Conservation (phyloP, 2,888 invertebrate species). For the Metopia argyrocephala region DNA sequence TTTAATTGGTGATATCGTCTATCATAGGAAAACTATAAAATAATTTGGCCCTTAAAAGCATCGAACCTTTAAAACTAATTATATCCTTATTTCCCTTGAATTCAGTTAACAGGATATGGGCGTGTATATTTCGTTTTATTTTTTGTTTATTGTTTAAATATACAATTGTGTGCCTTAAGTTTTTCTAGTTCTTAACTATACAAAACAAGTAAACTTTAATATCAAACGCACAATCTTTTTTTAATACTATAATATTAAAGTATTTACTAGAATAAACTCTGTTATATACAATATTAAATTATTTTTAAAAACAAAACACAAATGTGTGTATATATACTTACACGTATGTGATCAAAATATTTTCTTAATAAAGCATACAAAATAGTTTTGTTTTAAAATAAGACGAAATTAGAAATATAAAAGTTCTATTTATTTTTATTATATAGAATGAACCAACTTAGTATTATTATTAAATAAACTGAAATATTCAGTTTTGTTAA, state of each 20-base stretch:
- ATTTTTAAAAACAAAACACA: conserved; percentile 21
- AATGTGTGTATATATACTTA: conserved; percentile 5
- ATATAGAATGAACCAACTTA: too few species aligned
- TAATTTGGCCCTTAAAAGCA: too few species aligned
- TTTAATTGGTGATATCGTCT: too few species aligned
- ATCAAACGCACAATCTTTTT: conserved; percentile 47
- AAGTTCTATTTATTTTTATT: too few species aligned
- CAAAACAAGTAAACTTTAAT: conserved; percentile 55
- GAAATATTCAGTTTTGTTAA: too few species aligned
- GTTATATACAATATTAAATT: conserved; percentile 24
- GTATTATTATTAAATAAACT: too few species aligned
- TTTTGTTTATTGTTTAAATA: conserved; percentile 35
- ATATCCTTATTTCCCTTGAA: too few species aligned
- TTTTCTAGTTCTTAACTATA: not conserved
- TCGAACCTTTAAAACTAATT: too few species aligned
- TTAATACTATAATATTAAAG: conserved; percentile 30
- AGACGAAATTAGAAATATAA: not conserved
- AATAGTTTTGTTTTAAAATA: not conserved
- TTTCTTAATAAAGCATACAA: not conserved
- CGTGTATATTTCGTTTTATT: conserved; percentile 7
- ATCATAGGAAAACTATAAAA: too few species aligned
- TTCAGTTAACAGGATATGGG: too few species aligned
- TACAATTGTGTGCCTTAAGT: conserved; percentile 63
- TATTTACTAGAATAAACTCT: conserved; percentile 35
- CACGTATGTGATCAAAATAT: conserved; percentile 1